Evolutionary conservation across 2,113 vertebrate genomes (phyloP), one percentile per base, ranked within the genome.

Genomic region (Hipposideros armiger): DNA sequence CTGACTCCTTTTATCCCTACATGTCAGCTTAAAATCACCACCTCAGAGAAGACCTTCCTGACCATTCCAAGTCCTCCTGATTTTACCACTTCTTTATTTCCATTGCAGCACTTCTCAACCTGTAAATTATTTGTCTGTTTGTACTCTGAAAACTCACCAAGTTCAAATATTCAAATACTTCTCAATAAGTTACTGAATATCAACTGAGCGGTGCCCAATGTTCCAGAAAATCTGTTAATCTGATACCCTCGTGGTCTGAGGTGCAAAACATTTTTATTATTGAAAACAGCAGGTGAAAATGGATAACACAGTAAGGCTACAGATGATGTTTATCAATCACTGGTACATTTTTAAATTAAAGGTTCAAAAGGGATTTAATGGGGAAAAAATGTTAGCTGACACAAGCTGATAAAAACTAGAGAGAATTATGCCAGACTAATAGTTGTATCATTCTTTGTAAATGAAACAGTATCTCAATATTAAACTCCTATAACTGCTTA

Each of bases 231-330:
- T 82, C 64, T 83, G 36, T 67, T 92, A 67, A 73, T 20, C 30
- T 90, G 32, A 45, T 36, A 84, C 1, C 10, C 2, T 95, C 30
- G 28, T 87, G 19, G 15, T 84, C 28, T 95, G 30, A 81, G 64
- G 40, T 40, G 19, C 67, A 90, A 70, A 96, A 60, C 7, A 96
- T 32, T 89, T 73, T 78, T 70, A 84, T 64, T 85, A 89, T 36
- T 90, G 64, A 94, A 73, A 87, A 82, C 10, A 96, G 72, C 94
- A 87, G 92, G 36, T 94, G 32, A 91, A 96, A 92, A 90, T 52
- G 6, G 0, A 19, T 94, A 90, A 56, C 47, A 67, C 1, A 91
- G 50, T 19, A 93, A n/a, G 32, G 4, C 28, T 81, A 47, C 1
- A 78, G 9, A 54, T 92, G 20, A 78, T 67, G 58, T 92, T 91